Conservation (phyloP, 2,113 vertebrate genomes). For the Phyllostomus discolor region DNA sequence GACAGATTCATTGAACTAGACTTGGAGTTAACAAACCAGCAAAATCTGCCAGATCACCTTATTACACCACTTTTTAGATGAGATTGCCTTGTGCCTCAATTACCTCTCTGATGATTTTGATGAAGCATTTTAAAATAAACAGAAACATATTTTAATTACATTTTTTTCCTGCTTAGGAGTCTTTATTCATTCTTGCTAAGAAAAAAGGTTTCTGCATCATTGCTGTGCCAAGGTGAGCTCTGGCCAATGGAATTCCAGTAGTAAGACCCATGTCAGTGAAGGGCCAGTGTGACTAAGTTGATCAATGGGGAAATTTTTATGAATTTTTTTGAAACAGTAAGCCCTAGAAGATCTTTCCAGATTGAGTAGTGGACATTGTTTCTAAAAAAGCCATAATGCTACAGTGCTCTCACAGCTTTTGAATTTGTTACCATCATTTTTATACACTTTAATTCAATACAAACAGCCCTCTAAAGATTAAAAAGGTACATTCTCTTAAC, state of each 20-base stretch:
- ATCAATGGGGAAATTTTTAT: background rate
- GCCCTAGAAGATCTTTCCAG: background rate
- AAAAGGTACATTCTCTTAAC: background rate
- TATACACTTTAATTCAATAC: background rate
- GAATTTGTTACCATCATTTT: background rate
- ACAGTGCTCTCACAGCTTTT: background rate
- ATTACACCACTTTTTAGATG: background rate
- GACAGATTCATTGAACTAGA: background rate
- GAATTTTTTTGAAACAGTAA: background rate
- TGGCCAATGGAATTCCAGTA: background rate
- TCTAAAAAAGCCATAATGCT: background rate
- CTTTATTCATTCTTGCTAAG: background rate
- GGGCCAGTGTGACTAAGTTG: background rate
- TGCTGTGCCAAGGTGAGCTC: background rate
- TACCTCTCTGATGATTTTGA: background rate
- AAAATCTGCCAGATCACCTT: background rate
- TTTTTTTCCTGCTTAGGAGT: background rate
- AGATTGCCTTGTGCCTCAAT: background rate
- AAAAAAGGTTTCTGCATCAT: background rate
- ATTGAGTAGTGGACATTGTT: background rate
- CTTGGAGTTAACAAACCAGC: background rate
- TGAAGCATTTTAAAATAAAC: conserved; percentile 2
- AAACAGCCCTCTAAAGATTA: background rate
- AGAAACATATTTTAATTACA: background rate
- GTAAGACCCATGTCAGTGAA: background rate